Evolutionary conservation across 2,888 invertebrate genomes (phyloP), one percentile per base, ranked within the genome.

Genomic region (Drosophila phalerata): DNA sequence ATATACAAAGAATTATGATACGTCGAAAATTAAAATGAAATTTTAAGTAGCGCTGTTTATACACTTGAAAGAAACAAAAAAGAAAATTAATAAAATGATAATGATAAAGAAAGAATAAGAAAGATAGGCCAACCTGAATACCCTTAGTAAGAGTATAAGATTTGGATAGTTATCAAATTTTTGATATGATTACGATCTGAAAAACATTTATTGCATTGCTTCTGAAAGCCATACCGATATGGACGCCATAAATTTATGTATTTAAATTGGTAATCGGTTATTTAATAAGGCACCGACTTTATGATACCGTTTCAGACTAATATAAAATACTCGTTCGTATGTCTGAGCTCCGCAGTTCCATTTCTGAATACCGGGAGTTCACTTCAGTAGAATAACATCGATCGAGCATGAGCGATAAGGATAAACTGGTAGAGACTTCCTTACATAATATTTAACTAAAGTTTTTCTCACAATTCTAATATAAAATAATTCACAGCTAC

Each of bases 331-430:
- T 38, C 51, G 34, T 32, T 43, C 45, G 19, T 11, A 37, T 25
- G 40, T 30, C 47, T 34, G 10, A 28, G 19, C 49, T 32, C 28
- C 51, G 37, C 34, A 73, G 70, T 76, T 37, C 58, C 32, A 69
- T 3, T 51, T 60, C 42, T 51, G 37, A 13, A 17, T 13, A 22
- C 56, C 55, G 32, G 42, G 9, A 51, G 17, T 30, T 17, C 17
- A 69, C 48, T n/a, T 45, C 37, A 42, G n/a, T 42, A 8, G 38
- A 42, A 32, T n/a, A 30, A 30, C 9, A 34, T 10, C 15, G 4
- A 32, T 13, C 38, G 15, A 48, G 2, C 32, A 71, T 73, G 73
- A 38, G 55, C 51, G 73, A 75, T 75, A 70, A 69, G 71, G 77
- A 69, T 38, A 63, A 32, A 52, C 47, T 76, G 43, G 73, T 73